Evolutionary conservation across 2,888 invertebrate species (phyloP), one percentile per base, ranked within the genome.

Genomic region (Drosophila dives): DNA sequence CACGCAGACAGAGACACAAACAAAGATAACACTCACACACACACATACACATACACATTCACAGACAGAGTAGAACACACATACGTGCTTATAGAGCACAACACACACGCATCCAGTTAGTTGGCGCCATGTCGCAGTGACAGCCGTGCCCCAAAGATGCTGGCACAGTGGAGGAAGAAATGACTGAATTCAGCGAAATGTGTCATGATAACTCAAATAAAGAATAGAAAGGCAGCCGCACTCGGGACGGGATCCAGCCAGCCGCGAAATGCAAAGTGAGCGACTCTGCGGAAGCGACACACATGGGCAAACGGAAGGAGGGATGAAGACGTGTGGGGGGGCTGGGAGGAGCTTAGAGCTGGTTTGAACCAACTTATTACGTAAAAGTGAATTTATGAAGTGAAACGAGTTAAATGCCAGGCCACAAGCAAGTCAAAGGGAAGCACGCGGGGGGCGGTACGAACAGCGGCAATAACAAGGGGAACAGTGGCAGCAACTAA

Each of bases 121-220:
- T 60, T 64, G 90, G 85, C 85, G 85, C 85, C 85, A 86, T 83
- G 89, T 83, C 81, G 89, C 75, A 72, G 73, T 86, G 85, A 90
- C 85, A 90, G 90, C 73, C 89, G 72, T 83, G 71, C 73, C 77
- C 86, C 70, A 83, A 88, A 86, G 86, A 89, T 70, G 90, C 78
- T 71, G 70, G 67, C 80, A 56, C 23, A 67, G 29, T 29, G 29
- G 86, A 88, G 83, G 88, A 88, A 89, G 90, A 89, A 90, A 90
- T 90, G 89, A 89, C 89, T 90, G 90, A 90, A 90, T 86, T 80
- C 90, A 90, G 75, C 88, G 89, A 86, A 86, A 86, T 90, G 86
- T 86, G 90, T 86, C 86, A 86, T 90, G 86, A 86, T 86, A 86
- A 86, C 90, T 86, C 89, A 86, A 90, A 90, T 86, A 86, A 88